A percentile compares a stretch with the other conserved stretches of the same genome.
Conservation (phyloP, 2,797 vertebrate genomes). For the Sciaenops ocellatus region DNA sequence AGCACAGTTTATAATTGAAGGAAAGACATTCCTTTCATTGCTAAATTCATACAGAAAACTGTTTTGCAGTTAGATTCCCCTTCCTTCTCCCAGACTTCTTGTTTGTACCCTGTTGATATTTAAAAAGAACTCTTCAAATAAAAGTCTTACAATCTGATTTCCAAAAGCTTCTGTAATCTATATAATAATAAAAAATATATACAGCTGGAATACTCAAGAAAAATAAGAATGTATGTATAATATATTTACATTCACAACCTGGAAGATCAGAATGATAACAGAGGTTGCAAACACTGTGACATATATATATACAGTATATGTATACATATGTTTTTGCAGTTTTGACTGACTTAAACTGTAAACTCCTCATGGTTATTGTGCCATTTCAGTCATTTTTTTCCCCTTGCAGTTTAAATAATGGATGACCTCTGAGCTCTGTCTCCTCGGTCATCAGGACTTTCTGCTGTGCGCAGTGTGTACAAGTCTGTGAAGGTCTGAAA, state of each 20-base stretch:
- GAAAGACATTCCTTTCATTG: background rate
- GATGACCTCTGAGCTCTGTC: slow-evolving; percentile 8
- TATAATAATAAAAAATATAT: background rate
- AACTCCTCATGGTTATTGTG: background rate
- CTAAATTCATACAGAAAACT: background rate
- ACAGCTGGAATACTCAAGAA: background rate
- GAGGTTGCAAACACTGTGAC: background rate
- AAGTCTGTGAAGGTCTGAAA: slow-evolving; percentile 83
- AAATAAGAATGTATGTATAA: background rate
- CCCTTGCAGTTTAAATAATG: slow-evolving; percentile 26
- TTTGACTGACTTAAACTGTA: background rate
- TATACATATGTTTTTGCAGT: too few relatives aligned
- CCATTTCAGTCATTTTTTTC: background rate
- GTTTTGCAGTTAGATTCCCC: background rate
- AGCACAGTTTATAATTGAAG: background rate
- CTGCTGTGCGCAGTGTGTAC: slow-evolving; percentile 67
- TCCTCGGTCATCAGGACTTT: background rate
- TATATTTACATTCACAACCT: background rate
- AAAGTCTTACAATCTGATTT: background rate
- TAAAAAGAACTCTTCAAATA: background rate
- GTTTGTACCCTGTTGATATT: background rate
- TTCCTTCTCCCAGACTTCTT: background rate
- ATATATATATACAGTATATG: too few relatives aligned
- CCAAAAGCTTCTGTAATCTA: background rate
- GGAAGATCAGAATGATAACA: background rate